Base-by-base conservation (phyloP, 2,797 vertebrate genomes). In the Xiphorhynchus erythropygius region DNA sequence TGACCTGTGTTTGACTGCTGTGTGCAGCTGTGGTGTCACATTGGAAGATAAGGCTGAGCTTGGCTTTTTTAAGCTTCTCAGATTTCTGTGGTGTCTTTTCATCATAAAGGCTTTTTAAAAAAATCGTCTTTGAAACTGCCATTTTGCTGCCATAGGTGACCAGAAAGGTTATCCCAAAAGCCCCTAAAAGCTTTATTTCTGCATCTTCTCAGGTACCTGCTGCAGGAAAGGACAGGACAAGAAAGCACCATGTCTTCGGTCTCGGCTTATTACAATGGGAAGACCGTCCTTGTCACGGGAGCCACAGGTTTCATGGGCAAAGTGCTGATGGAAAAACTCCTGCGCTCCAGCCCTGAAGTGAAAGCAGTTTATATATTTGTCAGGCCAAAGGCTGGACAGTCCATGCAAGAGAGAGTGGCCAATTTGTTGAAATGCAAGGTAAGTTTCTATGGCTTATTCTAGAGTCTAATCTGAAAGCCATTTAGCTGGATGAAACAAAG, bases 241-340 rank as follows among this genome's bases (percentile, higher is more conserved):
- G 85, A 86, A 75, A 88, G 19, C 97, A 93, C 64, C 94, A 99
- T 99, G 99, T 98, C 98, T 80, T 98, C 97, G 80, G 97, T 99
- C 24, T 98, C 98, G 5, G 98, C 98, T 32, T 99, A 98, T 97
- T 99, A 99, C 81, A 94, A 97, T 10, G 98, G 98, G 89, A 99
- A 99, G 97, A 98, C 95, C 2, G 94, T 99, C 46, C 98, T 99
- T 94, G 98, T 99, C 97, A 99, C 99, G 0, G 99, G 99, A 71
- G 99, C 98, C 83, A 99, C 99, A 0, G 99, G 99, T 91, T 99
- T 99, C 98, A 97, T 99, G 98, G 99, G 99, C 18, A 99, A 99
- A 95, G 99, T 99, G 71, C 96, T 99, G 96, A 97, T 99, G 97
- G 99, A 99, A 98, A 99, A 99, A 96, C 98, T 99, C 35, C 97